Conservation (phyloP, 2,888 invertebrate species). For the Steinernema scapterisci region DNA sequence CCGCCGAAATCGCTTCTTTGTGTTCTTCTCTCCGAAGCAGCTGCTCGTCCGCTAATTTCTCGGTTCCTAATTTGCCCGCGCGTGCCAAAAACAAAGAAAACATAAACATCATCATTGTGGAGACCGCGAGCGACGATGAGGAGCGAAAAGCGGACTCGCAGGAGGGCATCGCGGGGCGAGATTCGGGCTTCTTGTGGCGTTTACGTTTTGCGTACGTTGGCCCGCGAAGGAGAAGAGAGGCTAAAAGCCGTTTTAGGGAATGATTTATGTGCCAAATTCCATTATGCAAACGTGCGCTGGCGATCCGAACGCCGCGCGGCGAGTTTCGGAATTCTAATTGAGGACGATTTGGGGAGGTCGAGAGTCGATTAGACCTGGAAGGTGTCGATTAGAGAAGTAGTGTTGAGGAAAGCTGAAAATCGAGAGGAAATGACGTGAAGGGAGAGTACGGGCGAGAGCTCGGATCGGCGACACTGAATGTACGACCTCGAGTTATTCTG, state of each 20-base stretch:
- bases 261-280: constrained; percentile 33
- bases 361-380: neutral
- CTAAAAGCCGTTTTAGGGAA: constrained; percentile 3
- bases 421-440: neutral
- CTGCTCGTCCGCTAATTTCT: constrained; percentile 28
- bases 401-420: neutral
- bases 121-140: neutral
- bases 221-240: neutral
- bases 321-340: neutral
- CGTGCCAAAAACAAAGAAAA: constrained; percentile 28
- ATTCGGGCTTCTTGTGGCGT: no score
- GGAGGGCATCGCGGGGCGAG: neutral
- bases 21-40: constrained; percentile 2
- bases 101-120: neutral
- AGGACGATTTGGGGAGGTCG: neutral
- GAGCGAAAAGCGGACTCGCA: neutral
- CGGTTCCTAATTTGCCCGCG: constrained; percentile 24
- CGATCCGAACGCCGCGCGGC: neutral
- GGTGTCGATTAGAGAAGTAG: neutral
- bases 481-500: no score
- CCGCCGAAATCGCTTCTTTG: neutral
- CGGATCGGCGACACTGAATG: no score
- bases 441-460: neutral
- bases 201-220: no score
- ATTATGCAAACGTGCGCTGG: constrained; percentile 26